Evolutionary conservation across 2,888 invertebrate genomes (phyloP).

Genomic region (Eupithecia tripunctaria): DNA sequence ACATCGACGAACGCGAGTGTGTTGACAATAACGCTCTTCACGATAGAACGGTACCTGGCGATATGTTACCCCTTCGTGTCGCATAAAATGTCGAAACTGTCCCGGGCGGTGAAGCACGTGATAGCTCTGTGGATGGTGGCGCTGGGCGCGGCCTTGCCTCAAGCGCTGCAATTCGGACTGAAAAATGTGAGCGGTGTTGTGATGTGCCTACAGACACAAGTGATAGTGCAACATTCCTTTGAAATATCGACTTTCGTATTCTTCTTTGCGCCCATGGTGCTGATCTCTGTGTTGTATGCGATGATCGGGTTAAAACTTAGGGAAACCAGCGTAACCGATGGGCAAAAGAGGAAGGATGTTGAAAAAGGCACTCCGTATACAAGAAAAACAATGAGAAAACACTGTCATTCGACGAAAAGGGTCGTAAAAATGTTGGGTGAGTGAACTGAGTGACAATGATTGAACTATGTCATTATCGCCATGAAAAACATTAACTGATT

Average conservation of each 20-base stretch:
- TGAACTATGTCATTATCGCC: not conserved
- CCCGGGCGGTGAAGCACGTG: slow-evolving; percentile 92
- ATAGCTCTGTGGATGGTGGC: slow-evolving; percentile 92
- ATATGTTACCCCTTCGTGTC: slow-evolving; percentile 87
- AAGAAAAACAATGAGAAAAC: slow-evolving; percentile 64
- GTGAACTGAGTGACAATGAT: slow-evolving; percentile 75
- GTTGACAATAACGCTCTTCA: slow-evolving; percentile 92
- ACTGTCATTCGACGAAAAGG: slow-evolving; percentile 86
- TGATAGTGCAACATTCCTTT: slow-evolving; percentile 86
- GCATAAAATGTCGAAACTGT: slow-evolving; percentile 94
- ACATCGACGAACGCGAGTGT: slow-evolving; percentile 92
- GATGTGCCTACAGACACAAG: slow-evolving; percentile 79
- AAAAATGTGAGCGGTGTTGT: slow-evolving; percentile 66
- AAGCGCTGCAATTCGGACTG: slow-evolving; percentile 83
- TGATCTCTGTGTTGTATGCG: slow-evolving; percentile 90
- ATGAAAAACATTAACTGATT: not conserved
- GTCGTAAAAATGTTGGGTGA: slow-evolving; percentile 91
- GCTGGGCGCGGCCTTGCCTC: slow-evolving; percentile 89
- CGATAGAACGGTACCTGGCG: slow-evolving; percentile 88
- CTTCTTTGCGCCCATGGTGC: slow-evolving; percentile 90
- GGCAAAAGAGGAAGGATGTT: slow-evolving; percentile 56
- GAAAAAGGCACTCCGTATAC: slow-evolving; percentile 55
- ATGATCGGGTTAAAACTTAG: slow-evolving; percentile 86
- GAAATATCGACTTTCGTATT: slow-evolving; percentile 89
- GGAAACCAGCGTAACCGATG: slow-evolving; percentile 71